These are phyloP conservation scores for Silurus lanzhouensis DNA, from an alignment of 2,797 vertebrate species.

Conservation along the genomic window DNA sequence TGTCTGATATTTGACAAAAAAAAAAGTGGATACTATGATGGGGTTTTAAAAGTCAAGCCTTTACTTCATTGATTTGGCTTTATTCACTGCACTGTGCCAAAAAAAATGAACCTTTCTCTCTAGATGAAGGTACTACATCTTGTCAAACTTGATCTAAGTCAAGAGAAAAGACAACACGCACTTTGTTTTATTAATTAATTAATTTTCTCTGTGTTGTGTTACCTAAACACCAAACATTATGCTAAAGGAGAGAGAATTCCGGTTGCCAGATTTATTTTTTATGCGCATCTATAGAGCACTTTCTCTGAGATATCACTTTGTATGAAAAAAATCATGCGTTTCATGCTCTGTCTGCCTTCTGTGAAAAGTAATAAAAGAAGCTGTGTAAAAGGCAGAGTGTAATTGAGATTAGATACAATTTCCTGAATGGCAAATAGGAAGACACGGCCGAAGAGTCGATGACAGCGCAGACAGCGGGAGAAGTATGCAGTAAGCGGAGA, in stretches of 20 bases:
- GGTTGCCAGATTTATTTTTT: not conserved
- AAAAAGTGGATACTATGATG: too few relatives aligned
- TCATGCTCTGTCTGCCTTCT: not conserved
- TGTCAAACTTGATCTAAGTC: not conserved
- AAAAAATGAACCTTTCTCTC: not conserved
- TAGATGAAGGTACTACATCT: not conserved
- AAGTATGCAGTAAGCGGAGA: not conserved
- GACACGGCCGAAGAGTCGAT: not conserved
- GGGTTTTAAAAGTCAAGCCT: not conserved
- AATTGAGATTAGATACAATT: slow-evolving; percentile 21
- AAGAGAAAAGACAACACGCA: not conserved
- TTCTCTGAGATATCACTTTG: not conserved
- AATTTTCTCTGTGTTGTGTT: not conserved
- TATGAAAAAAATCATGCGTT: not conserved
- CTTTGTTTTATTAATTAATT: not conserved
- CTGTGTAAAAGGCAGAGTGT: not conserved
- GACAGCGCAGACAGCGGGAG: not conserved
- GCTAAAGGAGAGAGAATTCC: not conserved
- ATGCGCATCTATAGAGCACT: not conserved
- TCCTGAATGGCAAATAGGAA: not conserved
- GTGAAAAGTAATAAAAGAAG: slow-evolving; percentile 12
- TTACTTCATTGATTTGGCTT: not conserved
- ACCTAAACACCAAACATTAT: not conserved
- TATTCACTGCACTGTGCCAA: not conserved
- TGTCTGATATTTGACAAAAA: too few relatives aligned